Conservation (phyloP, 2,113 vertebrate species). For the Genyomyrus donnyi region DNA sequence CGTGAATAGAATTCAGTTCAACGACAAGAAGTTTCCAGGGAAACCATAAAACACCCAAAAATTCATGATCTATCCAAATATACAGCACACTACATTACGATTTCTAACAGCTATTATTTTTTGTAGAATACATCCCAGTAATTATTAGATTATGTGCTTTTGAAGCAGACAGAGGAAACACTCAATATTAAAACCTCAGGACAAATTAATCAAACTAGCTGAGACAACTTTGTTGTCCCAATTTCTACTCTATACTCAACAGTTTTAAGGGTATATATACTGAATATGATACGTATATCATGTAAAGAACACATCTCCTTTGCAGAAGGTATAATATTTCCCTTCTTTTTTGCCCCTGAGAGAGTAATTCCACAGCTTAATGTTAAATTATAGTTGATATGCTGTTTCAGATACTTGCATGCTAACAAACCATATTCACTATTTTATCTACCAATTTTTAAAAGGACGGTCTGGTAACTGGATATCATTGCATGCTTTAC, state of each 20-base stretch:
- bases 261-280: not conserved
- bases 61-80: not conserved
- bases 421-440: not conserved
- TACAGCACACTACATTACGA: not conserved
- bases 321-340: not conserved
- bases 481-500: not conserved
- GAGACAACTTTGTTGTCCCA: not conserved
- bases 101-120: not conserved
- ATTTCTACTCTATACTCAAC: not conserved
- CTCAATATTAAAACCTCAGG: not conserved
- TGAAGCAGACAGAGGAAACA: not conserved
- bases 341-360: not conserved
- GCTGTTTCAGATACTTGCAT: not conserved
- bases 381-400: not conserved
- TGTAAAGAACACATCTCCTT: not conserved
- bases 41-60: not conserved
- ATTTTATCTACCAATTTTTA: not conserved
- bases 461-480: too few relatives aligned
- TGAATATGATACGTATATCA: not conserved
- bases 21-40: not conserved
- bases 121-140: not conserved
- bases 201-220: not conserved
- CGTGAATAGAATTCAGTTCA: not conserved
- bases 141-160: not conserved
- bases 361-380: not conserved